These are phyloP conservation scores for Oscheius onirici DNA, from an alignment of 2,888 invertebrate species.

Conservation along the genomic window DNA sequence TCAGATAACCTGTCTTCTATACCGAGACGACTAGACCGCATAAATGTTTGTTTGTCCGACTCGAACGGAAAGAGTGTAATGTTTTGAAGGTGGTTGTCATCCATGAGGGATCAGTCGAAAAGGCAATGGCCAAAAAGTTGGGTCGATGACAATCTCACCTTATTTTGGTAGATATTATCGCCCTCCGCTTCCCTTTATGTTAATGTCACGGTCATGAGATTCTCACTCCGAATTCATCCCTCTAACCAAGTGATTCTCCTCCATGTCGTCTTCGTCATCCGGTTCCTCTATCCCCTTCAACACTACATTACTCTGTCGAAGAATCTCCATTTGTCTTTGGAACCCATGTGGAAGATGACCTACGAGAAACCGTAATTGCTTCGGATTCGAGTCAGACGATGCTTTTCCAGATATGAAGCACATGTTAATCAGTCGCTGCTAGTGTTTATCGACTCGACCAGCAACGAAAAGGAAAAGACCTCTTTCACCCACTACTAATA, in stretches of 20 bases:
- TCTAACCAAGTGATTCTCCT: not conserved
- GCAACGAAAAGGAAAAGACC: not conserved
- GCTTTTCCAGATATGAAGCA: not conserved
- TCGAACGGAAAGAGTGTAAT: not conserved
- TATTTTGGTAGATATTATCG: not conserved
- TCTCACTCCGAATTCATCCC: not conserved
- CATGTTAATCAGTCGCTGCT: not conserved
- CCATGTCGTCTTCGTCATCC: not conserved
- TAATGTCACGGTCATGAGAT: constrained; percentile 16
- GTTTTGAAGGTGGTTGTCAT: not conserved
- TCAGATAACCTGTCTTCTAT: constrained; percentile 48
- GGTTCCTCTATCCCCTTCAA: not conserved
- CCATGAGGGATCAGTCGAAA: too few species aligned
- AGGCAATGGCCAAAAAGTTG: not conserved
- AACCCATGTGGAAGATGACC: constrained; percentile 9
- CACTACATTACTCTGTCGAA: not conserved
- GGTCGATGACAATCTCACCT: not conserved
- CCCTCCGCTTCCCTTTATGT: not conserved
- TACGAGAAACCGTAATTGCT: not conserved
- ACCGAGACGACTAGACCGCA: constrained; percentile 22
- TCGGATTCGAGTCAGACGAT: too few species aligned
- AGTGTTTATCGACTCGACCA: not conserved
- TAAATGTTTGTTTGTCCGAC: constrained; percentile 38
- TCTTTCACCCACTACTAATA: not conserved
- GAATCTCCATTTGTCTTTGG: not conserved